Base-by-base conservation (phyloP, 2,888 invertebrate genomes). In the Caenorhabditis doughertyi region DNA sequence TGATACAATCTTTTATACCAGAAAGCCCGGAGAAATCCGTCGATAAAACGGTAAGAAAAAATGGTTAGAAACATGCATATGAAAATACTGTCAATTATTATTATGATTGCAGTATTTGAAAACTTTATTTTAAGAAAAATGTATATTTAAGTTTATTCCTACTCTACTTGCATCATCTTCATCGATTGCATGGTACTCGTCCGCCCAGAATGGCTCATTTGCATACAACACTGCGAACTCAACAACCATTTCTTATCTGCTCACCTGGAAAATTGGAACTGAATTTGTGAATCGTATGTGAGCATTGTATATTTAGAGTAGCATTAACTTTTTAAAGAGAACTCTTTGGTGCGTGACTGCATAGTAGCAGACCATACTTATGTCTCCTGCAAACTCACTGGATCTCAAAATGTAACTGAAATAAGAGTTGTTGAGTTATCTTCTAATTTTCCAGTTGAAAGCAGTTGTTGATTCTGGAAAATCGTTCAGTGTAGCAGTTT, bases 91-190 rank as follows among this genome's bases (percentile, higher is more conserved):
- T n/a, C n/a, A n/a, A n/a, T n/a, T n/a, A n/a, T n/a, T n/a, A n/a
- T n/a, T n/a, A n/a, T n/a, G n/a, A n/a, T n/a, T n/a, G n/a, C n/a
- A n/a, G n/a, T n/a, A n/a, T n/a, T n/a, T n/a, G n/a, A n/a, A n/a
- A n/a, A n/a, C n/a, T n/a, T n/a, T n/a, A n/a, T n/a, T n/a, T n/a
- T n/a, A n/a, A n/a, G n/a, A n/a, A n/a, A n/a, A n/a, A n/a, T n/a
- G n/a, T n/a, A n/a, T n/a, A n/a, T 62, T 81, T 32, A 64, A 81
- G 81, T 74, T 81, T 32, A 64, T 81, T 21, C 49, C 74, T 3
- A 18, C 5, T 21, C 35, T 74, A 11, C 25, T 70, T 1, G 0
- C 18, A 5, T 44, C 47, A 11, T 44, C 74, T 0, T 42, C 65
- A 8, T 65, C 79, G 0, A 79, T 72, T 25, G 44, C 70, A 4